Conservation (phyloP, 2,888 invertebrate species). For the Arrhopalites spinosus region DNA sequence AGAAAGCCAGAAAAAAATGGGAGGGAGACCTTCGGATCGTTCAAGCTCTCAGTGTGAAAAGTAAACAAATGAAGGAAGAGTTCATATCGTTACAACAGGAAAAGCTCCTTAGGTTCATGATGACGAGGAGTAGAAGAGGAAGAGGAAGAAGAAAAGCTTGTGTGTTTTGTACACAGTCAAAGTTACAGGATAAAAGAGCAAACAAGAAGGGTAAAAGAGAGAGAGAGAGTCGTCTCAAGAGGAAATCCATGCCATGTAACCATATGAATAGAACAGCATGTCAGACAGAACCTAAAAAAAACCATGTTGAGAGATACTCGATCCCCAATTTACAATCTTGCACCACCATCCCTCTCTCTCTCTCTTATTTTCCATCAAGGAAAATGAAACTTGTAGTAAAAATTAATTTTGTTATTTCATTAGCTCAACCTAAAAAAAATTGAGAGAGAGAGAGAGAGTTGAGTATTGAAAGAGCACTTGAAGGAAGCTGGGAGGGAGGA, state of each 20-base stretch:
- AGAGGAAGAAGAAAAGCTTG: slow-evolving; percentile 1
- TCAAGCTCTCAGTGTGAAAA: too few relatives aligned
- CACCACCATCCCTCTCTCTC: neutral
- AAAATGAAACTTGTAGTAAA: slow-evolving; percentile 3
- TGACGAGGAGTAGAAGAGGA: neutral
- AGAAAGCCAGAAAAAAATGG: neutral
- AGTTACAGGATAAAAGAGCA: slow-evolving; percentile 1
- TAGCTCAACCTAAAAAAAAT: slow-evolving; percentile 9
- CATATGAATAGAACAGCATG: neutral
- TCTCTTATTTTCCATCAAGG: neutral
- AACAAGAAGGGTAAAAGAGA: slow-evolving; percentile 16
- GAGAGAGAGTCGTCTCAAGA: neutral
- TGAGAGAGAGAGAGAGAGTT: neutral
- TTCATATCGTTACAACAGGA: too few relatives aligned
- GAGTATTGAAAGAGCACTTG: slow-evolving; percentile 1
- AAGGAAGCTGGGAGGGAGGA: neutral
- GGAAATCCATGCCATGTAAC: slow-evolving; percentile 4
- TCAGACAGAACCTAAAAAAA: too few relatives aligned
- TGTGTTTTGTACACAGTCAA: neutral
- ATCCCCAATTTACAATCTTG: too few relatives aligned
- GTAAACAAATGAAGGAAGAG: too few relatives aligned
- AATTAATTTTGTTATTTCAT: slow-evolving; percentile 13
- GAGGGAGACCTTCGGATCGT: too few relatives aligned
- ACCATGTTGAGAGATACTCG: too few relatives aligned
- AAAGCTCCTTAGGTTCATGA: too few relatives aligned